Evolutionary conservation across 2,888 invertebrate species (phyloP).

Genomic region (Drosophila colorata): DNA sequence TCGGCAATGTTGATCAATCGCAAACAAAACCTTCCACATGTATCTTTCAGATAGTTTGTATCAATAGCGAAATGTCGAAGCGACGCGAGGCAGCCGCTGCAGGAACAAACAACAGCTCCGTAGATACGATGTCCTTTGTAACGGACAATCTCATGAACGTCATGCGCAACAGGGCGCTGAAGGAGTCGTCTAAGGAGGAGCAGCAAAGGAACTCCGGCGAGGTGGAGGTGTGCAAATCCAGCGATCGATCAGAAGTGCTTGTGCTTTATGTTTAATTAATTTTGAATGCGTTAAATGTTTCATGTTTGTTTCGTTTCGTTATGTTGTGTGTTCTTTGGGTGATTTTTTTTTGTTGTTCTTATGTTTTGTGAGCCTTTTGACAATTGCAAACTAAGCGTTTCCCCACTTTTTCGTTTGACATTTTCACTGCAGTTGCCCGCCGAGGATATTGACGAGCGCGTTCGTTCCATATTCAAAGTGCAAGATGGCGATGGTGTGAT

Average conservation of each 20-base stretch:
- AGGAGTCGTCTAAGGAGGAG: constrained; percentile 21
- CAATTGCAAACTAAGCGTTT: constrained; percentile 50
- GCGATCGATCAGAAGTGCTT: constrained; percentile 8
- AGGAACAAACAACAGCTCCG: constrained; percentile 26
- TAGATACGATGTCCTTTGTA: constrained; percentile 46
- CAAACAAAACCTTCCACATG: constrained; percentile 65
- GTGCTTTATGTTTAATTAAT: constrained; percentile 4
- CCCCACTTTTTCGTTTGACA: constrained; percentile 53
- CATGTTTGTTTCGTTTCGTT: constrained; percentile 6
- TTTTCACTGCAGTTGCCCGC: constrained; percentile 61
- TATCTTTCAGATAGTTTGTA: constrained; percentile 80
- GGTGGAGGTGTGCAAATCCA: constrained; percentile 50
- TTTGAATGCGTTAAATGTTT: constrained; percentile 15
- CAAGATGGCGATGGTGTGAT: constrained; percentile 53
- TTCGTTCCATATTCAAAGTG: constrained; percentile 56
- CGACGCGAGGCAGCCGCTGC: constrained; percentile 55
- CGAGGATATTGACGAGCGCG: constrained; percentile 46
- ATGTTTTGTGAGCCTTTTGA: constrained; percentile 4
- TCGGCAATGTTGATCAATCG: constrained; percentile 60
- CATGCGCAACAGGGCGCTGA: constrained; percentile 43
- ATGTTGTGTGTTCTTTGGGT: constrained; percentile 16
- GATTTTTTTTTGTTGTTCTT: neutral
- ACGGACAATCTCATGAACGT: constrained; percentile 54
- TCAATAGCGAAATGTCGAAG: constrained; percentile 67
- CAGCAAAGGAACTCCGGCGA: constrained; percentile 22